phyloP scores from a whole-genome alignment of 2,113 vertebrate genomes.

The Myrmecobius fasciatus region DNA sequence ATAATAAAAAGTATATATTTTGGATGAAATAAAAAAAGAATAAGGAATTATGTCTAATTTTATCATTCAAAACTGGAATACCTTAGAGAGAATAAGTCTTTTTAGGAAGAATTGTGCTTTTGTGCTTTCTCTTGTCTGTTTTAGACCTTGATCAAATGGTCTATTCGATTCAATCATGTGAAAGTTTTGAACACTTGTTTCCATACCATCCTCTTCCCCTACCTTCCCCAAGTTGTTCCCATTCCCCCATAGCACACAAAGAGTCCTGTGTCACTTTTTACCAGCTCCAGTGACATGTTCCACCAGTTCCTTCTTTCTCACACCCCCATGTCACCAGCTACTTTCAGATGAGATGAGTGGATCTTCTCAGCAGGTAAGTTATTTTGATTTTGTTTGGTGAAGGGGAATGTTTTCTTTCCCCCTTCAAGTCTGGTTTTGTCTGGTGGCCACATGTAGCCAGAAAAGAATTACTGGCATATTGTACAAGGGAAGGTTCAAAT shows the following conservation, averaged over 20 bases:
- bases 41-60: not conserved
- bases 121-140: not conserved
- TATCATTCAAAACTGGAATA: not conserved
- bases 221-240: not conserved
- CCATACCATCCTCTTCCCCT: too few species aligned
- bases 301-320: not conserved
- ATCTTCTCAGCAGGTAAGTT: conserved; percentile 56
- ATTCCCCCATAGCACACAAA: not conserved
- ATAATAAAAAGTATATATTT: too few species aligned
- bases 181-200: not conserved
- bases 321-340: conserved; percentile 66
- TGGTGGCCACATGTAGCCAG: conserved; percentile 68
- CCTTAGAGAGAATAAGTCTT: not conserved
- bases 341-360: conserved; percentile 38
- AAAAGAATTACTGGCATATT: not conserved
- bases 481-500: not conserved
- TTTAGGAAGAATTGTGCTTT: not conserved
- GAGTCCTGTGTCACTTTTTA: not conserved
- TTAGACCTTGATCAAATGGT: rapidly evolving
- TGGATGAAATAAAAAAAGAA: not conserved
- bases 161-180: not conserved
- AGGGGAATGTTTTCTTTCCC: conserved; percentile 59
- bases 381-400: conserved; percentile 36
- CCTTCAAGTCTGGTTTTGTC: conserved; percentile 61
- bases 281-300: not conserved